Evolutionary conservation across 2,888 invertebrate genomes (phyloP), one percentile per base, ranked within the genome.

Genomic region (Limnephilus auricula): DNA sequence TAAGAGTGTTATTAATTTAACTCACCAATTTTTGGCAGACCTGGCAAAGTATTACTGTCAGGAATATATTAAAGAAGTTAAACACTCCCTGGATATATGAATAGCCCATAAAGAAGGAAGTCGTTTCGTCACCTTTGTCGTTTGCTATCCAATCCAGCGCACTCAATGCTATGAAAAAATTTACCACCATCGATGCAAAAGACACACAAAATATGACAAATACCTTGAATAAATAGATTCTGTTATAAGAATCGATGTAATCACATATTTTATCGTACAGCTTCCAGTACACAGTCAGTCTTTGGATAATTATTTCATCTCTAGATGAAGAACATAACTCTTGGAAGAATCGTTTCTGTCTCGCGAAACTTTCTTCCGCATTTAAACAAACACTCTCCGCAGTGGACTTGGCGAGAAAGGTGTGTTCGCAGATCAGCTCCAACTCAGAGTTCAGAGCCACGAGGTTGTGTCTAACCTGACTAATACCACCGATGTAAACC

Each of bases 231-330:
- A 83, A 25, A 25, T 37, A 25, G 15, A 25, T n/a, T 10, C 34
- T 25, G 12, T 83, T 83, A 4, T 13, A 15, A 3, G 25, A 37
- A 37, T 25, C 34, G 15, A n/a, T 32, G 25, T 25, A 79, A 25
- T 83, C 83, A 25, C 34, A 83, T 4, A 83, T 34, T 34, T 34
- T 83, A 37, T 83, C 83, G 34, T 83, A 83, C 3, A 83, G 31
- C n/a, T 34, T 83, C 83, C 83, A 83, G 37, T 83, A 83, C 83
- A 83, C 31, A 25, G 83, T 83, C 34, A 83, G 83, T 12, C 37
- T 83, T 83, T 83, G 34, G 10, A 83, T 6, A 10, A 83, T 34
- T 37, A 37, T 25, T 10, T 83, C 37, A 37, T 83, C 37, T 25
- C 83, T 83, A 1, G 83, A 83, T 4, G 37, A 0, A 15, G 83